Base-by-base conservation (phyloP, 2,888 invertebrate species). In the Marronus borbonicus region DNA sequence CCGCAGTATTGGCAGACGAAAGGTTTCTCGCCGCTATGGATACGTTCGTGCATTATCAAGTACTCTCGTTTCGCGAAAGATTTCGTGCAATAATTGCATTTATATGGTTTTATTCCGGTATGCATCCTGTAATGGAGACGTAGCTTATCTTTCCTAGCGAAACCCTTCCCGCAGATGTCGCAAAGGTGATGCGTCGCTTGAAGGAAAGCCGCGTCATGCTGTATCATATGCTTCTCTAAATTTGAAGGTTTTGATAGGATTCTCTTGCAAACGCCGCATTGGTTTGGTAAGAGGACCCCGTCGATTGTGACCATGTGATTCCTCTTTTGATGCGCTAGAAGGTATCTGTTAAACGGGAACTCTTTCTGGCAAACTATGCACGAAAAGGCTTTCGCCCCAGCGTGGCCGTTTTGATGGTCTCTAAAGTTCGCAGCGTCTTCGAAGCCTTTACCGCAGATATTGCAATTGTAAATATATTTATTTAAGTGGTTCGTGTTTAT, bases 11-110 rank as follows among this genome's bases (percentile, higher is more conserved):
- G 88, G 86, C 92, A 92, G 78, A 90, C 89, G 87, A 92, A 91
- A 55, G 92, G 92, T 86, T 91, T 91, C 86, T 92, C 92, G 62
- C 92, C 92, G 81, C 90, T 91, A 88, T 92, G 92, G 85, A 90
- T 91, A 85, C 92, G 88, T 60, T 91, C 91, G 88, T 92, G 92
- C 81, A 91, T 87, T 49, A 90, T 90, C 82, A 92, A 86, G 87
- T 91, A 85, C 76, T 86, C 86, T 28, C 83, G 80, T 77, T 86
- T 86, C 49, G 90, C 91, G 86, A 91, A 92, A 1, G 90, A 90
- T 83, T 91, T 91, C 64, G 90, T 81, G 77, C 86, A 86, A 69
- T 82, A 83, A 4, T 81, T 80, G 69, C 86, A 86, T 1, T 80
- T 80, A 78, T 83, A 85, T 0, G 91, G 91, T 81, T 90, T 91